phyloP scores from a whole-genome alignment of 2,797 vertebrate species.

The Propithecus deckenii region DNA sequence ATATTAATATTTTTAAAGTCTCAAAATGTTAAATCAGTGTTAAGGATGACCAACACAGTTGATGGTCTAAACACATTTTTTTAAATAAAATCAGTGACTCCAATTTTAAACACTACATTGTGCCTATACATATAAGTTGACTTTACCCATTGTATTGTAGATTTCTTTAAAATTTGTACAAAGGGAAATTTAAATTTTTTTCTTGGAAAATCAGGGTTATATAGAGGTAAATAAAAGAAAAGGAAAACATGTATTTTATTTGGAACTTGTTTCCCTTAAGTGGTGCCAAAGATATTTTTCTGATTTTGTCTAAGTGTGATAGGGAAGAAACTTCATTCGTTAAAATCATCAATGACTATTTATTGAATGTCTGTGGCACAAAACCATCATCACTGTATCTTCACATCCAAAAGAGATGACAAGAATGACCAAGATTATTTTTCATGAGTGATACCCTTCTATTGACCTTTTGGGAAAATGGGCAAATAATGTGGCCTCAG shows the following conservation, averaged over 20 bases:
- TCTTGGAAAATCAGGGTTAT: background rate
- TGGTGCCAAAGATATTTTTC: background rate
- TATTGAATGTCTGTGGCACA: background rate
- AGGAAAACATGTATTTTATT: background rate
- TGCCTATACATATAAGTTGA: background rate
- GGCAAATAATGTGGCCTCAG: background rate
- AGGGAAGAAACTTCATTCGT: background rate
- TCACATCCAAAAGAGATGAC: background rate
- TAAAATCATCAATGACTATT: background rate
- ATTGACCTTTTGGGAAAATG: background rate
- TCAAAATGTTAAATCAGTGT: background rate
- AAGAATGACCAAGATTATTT: background rate
- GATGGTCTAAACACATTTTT: background rate
- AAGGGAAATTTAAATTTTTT: background rate
- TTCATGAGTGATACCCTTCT: background rate
- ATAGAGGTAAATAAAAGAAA: background rate
- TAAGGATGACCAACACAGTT: background rate
- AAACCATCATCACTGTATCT: background rate
- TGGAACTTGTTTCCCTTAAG: background rate
- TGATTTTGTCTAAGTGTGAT: background rate
- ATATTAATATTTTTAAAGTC: background rate
- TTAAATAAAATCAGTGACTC: background rate
- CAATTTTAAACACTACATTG: background rate
- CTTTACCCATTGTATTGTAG: background rate
- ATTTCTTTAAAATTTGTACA: background rate